Base-by-base conservation (phyloP, 1,140 invertebrate species). In the Sycophaga agraensis region DNA sequence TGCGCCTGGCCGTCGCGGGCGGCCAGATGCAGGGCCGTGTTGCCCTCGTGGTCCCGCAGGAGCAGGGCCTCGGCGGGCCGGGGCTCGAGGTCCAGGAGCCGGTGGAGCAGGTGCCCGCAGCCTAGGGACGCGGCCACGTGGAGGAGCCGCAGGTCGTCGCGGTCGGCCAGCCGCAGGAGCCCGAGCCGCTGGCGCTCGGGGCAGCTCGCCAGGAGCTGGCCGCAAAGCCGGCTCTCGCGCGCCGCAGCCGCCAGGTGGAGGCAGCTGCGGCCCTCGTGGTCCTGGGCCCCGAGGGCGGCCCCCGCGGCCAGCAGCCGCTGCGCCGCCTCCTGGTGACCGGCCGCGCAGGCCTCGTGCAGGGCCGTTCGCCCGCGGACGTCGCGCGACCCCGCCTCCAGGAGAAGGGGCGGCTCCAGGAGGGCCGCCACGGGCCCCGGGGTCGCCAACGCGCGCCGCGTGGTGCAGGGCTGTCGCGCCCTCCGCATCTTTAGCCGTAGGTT, bases 251-350 rank as follows among this genome's bases (percentile, higher is more conserved):
- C 51, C 8, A 54, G 12, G 73, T 95, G 92, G 12, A 96, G 80
- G 0, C 92, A 88, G 0, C 89, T 89, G 67, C 92, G 91, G 14
- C 89, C 90, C 34, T 90, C 87, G 51, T 85, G 82, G 80, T 94
- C 92, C 73, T 86, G 79, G 1, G 84, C 82, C 54, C 86, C 83
- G 56, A 84, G 76, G 42, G 84, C 77, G 1, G 83, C 83, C 8
- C 84, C 85, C 31, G 87, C 80, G 11, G 79, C 69, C 71, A 87
- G 78, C 55, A 92, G 80, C 66, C 86, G 82, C 63, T 87, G 84
- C 19, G 87, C 87, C 0, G 89, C 87, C 26, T 87, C 84, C 22
- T 83, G 79, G 68, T 91, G 87, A 8, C 89, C 91, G 28, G 86
- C 82, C 66, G 89, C 88, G 66, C 90, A 89, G 4, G 90, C 88